Evolutionary conservation across 2,797 vertebrate species (phyloP).

Genomic region (Poecilia gillii): DNA sequence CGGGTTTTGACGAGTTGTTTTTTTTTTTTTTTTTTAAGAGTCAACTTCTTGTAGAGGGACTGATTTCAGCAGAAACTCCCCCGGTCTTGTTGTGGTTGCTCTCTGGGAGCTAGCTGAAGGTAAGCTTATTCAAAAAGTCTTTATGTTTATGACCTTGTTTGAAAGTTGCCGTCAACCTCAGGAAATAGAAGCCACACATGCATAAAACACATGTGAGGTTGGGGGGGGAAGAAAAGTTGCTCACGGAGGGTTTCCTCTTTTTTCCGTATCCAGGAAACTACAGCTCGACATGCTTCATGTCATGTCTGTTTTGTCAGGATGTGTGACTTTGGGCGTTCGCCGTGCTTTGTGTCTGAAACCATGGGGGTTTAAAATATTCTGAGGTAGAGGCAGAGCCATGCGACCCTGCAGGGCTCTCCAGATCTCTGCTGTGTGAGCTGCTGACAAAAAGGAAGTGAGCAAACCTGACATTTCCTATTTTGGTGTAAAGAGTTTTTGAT

Average conservation of each 20-base stretch:
- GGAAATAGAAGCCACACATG: slow-evolving; percentile 64
- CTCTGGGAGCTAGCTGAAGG: slow-evolving; percentile 55
- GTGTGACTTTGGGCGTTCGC: slow-evolving; percentile 32
- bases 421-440: slow-evolving; percentile 3
- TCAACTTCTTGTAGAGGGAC: slow-evolving; percentile 50
- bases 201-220: slow-evolving; percentile 38
- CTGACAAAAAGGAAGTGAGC: slow-evolving; percentile 47
- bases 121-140: slow-evolving; percentile 63
- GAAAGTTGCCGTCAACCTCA: slow-evolving; percentile 67
- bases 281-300: slow-evolving; percentile 50
- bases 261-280: slow-evolving; percentile 51
- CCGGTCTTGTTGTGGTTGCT: slow-evolving; percentile 29
- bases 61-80: slow-evolving; percentile 43
- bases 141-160: slow-evolving; percentile 65
- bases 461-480: slow-evolving; percentile 34
- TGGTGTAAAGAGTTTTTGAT: slow-evolving; percentile 19
- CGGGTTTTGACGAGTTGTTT: slow-evolving; percentile 42
- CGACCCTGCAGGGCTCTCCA: slow-evolving; percentile 12
- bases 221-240: slow-evolving; percentile 25
- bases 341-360: slow-evolving; percentile 41
- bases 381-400: slow-evolving; percentile 21
- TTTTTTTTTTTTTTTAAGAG: neutral
- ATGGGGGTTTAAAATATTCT: slow-evolving; percentile 43
- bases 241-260: slow-evolving; percentile 22
- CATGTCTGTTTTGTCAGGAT: slow-evolving; percentile 43